Evolutionary conservation across 2,888 invertebrate genomes (phyloP), one percentile per base, ranked within the genome.

Genomic region (Merodon equestris): DNA sequence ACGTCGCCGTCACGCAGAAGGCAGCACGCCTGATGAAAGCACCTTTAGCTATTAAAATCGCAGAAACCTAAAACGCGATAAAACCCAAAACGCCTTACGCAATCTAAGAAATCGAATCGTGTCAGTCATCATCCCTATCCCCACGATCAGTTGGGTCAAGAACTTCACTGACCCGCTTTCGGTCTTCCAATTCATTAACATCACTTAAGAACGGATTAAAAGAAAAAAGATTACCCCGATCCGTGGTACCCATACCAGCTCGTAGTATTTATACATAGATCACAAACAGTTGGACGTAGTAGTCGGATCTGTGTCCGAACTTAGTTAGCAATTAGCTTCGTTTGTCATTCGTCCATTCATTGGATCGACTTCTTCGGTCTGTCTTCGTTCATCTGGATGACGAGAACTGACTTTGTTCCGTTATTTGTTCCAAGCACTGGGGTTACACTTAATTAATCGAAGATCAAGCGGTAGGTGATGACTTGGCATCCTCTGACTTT

Each of bases 381-480:
- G 40, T 40, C 40, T 40, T 10, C n/a, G 10, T 40, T 40, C 42
- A 17, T 13, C 51, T 48, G 15, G 27, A 4, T 7, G 27, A 15
- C 14, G 40, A n/a, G 40, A 40, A n/a, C 40, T 5, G 40, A n/a
- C 40, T 40, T 27, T 2, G 27, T 27, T 27, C 27, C 40, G 40
- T 10, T 5, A 36, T 10, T 36, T n/a, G n/a, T 58, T 66, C 60
- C 45, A n/a, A 27, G 14, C 57, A 53, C 27, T 58, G 57, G 38
- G 68, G 68, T 64, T 70, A 64, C 9, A 51, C 64, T 74, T 79
- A 74, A 79, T 79, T 79, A 74, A 79, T 79, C 64, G 70, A 79
- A 79, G 79, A 79, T 70, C 74, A 74, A 58, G 68, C 74, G 10
- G 60, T 73, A 79, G 79, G 74, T 79, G 79, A 61, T 60, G 74